These are phyloP conservation scores for Charina bottae DNA, from an alignment of 2,113 vertebrate species.

Conservation along the genomic window DNA sequence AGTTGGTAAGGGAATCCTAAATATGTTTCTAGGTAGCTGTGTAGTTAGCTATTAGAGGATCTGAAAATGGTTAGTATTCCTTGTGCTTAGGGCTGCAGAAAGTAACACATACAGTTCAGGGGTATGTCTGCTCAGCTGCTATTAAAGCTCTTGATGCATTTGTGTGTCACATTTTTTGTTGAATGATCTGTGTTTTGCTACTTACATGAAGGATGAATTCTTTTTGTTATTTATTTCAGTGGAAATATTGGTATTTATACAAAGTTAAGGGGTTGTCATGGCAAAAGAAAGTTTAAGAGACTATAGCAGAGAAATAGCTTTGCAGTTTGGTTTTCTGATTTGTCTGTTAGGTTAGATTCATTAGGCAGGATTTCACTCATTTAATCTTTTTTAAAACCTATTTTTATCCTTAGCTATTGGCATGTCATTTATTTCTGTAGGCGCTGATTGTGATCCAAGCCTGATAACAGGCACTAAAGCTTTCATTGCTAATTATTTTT, in stretches of 20 bases:
- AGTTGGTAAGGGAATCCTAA: no score
- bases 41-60: neutral
- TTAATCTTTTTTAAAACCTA: neutral
- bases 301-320: neutral
- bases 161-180: neutral
- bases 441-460: no score
- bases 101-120: neutral
- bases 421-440: conserved; percentile 8
- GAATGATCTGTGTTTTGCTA: conserved; percentile 5
- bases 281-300: neutral
- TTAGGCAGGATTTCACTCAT: neutral
- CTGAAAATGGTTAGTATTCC: neutral
- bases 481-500: neutral
- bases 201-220: conserved; percentile 10
- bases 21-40: no score
- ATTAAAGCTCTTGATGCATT: neutral
- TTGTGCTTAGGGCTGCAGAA: conserved; percentile 21
- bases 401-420: neutral
- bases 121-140: neutral
- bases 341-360: neutral
- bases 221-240: conserved; percentile 29
- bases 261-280: conserved; percentile 2
- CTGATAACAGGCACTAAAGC: neutral
- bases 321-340: neutral
- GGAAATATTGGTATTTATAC: conserved; percentile 35